Conservation (phyloP, 2,888 invertebrate species). For the Pandemis corylana region DNA sequence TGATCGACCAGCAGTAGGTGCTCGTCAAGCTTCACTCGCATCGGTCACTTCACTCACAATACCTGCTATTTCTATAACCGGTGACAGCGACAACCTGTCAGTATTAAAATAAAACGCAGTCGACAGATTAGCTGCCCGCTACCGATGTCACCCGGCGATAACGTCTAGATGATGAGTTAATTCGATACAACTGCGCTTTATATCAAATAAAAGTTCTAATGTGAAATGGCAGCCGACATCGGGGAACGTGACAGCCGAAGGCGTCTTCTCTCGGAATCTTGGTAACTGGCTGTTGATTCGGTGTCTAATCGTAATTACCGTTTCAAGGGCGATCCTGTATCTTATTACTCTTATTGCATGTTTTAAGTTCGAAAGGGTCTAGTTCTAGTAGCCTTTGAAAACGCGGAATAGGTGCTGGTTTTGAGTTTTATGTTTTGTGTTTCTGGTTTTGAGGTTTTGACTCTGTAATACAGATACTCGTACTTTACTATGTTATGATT, state of each 20-base stretch:
- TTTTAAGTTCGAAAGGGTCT: neutral
- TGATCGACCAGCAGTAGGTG: slow-evolving; percentile 23
- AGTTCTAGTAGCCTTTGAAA: neutral
- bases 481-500: too few relatives aligned
- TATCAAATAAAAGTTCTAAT: slow-evolving; percentile 36
- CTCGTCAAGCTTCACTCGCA: slow-evolving; percentile 21
- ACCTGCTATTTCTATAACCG: slow-evolving; percentile 6
- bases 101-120: slow-evolving; percentile 30
- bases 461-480: too few relatives aligned
- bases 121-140: slow-evolving; percentile 32
- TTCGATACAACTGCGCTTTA: slow-evolving; percentile 35
- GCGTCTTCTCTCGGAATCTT: slow-evolving; percentile 24
- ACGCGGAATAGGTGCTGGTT: neutral
- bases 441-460: too few relatives aligned
- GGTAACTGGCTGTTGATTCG: slow-evolving; percentile 9
- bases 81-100: slow-evolving; percentile 16
- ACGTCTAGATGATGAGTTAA: slow-evolving; percentile 39
- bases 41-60: slow-evolving; percentile 25
- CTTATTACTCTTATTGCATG: slow-evolving; percentile 1
- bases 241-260: slow-evolving; percentile 30
- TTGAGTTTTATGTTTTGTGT: neutral
- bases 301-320: slow-evolving; percentile 18
- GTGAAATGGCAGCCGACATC: slow-evolving; percentile 29
- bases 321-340: slow-evolving; percentile 7
- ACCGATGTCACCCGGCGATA: slow-evolving; percentile 40